Conservation (phyloP, 2,888 invertebrate species). For the Choristoneura rosaceana region DNA sequence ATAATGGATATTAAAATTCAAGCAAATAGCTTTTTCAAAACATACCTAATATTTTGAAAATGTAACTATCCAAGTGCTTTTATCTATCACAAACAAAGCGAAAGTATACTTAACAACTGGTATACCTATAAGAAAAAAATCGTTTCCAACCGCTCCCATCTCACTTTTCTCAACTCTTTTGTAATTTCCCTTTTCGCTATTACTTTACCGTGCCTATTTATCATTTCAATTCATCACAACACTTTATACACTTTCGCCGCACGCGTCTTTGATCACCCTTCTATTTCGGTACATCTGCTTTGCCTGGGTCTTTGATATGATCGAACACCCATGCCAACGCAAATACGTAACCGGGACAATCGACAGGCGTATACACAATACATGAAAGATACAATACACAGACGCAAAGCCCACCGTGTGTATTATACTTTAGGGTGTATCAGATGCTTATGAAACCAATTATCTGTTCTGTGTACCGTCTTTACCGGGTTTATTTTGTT, state of each 20-base stretch:
- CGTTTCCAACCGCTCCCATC: not conserved
- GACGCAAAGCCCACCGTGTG: not conserved
- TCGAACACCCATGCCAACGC: conserved; percentile 17
- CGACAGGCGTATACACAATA: conserved; percentile 17
- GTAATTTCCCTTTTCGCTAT: no score
- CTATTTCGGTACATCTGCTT: conserved; percentile 4
- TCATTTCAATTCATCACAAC: not conserved
- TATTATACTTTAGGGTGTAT: not conserved
- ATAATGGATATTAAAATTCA: no score
- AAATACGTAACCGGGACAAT: conserved; percentile 18
- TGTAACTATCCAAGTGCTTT: no score
- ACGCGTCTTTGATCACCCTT: not conserved
- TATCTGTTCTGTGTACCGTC: no score
- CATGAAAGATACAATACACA: conserved; percentile 4
- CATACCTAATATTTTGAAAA: no score
- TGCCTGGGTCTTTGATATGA: conserved; percentile 9
- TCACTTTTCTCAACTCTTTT: no score
- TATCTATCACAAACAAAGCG: no score
- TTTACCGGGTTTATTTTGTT: no score
- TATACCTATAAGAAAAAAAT: no score
- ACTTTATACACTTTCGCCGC: not conserved
- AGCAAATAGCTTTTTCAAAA: no score
- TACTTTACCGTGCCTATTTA: not conserved
- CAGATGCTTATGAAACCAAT: not conserved
- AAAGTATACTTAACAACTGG: no score